phyloP scores from a whole-genome alignment of 2,797 vertebrate species.

The Ctenopoma multispine region DNA sequence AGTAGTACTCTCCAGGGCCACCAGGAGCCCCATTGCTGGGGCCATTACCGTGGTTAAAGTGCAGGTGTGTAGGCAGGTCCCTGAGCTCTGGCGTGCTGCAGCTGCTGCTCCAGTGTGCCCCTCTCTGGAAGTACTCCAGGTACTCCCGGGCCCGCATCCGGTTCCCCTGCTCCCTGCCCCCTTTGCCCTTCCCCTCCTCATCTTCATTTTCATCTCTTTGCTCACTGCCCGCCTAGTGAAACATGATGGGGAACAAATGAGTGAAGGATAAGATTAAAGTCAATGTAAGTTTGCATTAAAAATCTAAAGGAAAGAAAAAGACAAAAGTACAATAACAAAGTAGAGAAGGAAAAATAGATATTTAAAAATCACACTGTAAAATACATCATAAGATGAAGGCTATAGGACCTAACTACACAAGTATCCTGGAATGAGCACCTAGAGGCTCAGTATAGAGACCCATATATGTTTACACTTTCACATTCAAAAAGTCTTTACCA shows the following conservation, averaged over 20 bases:
- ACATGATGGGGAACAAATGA: slow-evolving; percentile 34
- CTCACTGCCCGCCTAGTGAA: slow-evolving; percentile 81
- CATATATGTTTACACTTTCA: neutral
- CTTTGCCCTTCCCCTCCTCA: slow-evolving; percentile 73
- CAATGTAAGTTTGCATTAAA: neutral
- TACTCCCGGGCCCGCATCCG: slow-evolving; percentile 94
- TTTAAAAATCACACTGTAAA: neutral
- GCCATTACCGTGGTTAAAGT: slow-evolving; percentile 87
- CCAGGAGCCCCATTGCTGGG: slow-evolving; percentile 89
- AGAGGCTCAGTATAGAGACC: neutral
- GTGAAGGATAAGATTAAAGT: slow-evolving; percentile 2
- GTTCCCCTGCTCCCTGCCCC: slow-evolving; percentile 90
- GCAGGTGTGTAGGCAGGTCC: slow-evolving; percentile 86
- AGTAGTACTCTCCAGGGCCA: slow-evolving; percentile 81
- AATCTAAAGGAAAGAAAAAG: neutral
- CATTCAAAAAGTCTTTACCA: neutral
- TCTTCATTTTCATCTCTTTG: slow-evolving; percentile 77
- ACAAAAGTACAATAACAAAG: neutral
- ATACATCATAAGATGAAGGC: neutral
- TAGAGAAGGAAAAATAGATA: neutral
- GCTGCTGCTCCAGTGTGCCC: slow-evolving; percentile 88
- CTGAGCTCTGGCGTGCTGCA: slow-evolving; percentile 90
- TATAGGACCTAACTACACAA: neutral
- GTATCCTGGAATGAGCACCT: slow-evolving; percentile 16
- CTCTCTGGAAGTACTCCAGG: slow-evolving; percentile 97